Percentiles rank a stretch among this genome's conserved stretches.
These are phyloP conservation scores for Orycteropus afer DNA, from an alignment of 2,113 vertebrate genomes.

Conservation along the genomic window DNA sequence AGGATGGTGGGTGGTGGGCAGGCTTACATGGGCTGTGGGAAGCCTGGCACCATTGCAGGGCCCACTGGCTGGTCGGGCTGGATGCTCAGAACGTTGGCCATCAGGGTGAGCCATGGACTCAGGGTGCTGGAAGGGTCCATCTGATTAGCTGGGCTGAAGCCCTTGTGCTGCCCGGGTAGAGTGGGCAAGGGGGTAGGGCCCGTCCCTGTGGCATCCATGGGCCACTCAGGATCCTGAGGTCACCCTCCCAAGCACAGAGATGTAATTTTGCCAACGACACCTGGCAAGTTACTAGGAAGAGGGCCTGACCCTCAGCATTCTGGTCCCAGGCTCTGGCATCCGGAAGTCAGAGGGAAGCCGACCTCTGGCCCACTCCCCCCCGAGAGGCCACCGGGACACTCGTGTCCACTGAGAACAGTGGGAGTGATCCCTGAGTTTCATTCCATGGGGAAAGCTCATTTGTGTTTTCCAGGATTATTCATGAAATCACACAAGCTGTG, in stretches of 20 bases:
- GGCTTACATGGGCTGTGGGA: neutral
- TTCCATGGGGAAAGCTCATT: slow-evolving; percentile 61
- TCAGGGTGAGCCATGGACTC: neutral
- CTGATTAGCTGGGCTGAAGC: neutral
- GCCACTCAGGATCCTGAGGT: neutral
- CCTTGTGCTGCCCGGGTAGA: neutral
- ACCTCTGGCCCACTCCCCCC: no score
- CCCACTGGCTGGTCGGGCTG: neutral
- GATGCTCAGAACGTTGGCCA: no score
- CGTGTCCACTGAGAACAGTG: accelerated
- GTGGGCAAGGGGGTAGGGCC: accelerated
- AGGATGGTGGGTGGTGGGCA: neutral
- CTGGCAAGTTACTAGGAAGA: neutral
- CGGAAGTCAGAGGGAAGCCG: neutral
- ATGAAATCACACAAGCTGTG: neutral
- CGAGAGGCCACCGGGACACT: neutral
- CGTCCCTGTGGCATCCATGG: neutral
- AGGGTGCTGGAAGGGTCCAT: neutral
- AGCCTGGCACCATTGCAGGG: accelerated
- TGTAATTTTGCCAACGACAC: neutral
- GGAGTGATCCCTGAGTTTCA: slow-evolving; percentile 48
- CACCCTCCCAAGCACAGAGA: neutral
- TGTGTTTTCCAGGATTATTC: slow-evolving; percentile 65
- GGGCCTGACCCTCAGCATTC: neutral
- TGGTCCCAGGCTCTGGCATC: neutral